Evolutionary conservation across 2,113 vertebrate species (phyloP), one percentile per base, ranked within the genome.

Genomic region (Chrysemys picta): DNA sequence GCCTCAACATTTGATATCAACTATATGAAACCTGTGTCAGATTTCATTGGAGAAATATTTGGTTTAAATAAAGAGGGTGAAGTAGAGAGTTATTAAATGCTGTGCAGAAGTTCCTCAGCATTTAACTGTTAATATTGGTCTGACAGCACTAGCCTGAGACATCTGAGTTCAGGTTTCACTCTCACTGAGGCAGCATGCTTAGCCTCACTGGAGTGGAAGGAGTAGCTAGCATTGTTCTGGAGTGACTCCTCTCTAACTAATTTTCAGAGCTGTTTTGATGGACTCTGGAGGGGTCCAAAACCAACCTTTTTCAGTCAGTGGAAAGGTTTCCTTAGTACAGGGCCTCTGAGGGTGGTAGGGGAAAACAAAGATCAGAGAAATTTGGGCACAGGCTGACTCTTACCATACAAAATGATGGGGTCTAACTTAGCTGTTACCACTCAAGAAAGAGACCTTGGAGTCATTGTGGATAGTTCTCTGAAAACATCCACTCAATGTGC

Each of bases 11-110:
- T 79, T 35, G 54, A 38, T 19, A 69, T 35, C 27, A 88, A 80
- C 45, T n/a, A 5, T 9, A 27, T 22, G 62, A 45, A 96, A 94
- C 84, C 6, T 31, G 22, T 53, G 52, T 7, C 82, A 92, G 75
- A 89, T 88, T 97, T 97, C 97, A 97, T 62, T 86, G 56, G 80
- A 96, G 91, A 96, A 96, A 93, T 94, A 95, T 93, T 96, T 96
- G 89, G 89, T 95, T 96, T 94, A 96, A 91, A 97, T 95, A 95
- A 97, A 97, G 87, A 72, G 47, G 89, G 62, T 49, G 92, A 97
- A 94, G 62, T 82, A 87, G 69, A 72, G 62, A 95, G 92, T 95
- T 93, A 92, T 49, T 95, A 94, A 82, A 95, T 52, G 38, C 42
- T n/a, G 80, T 84, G 69, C 85, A 95, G 90, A 95, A 76, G 79